Base-by-base conservation (phyloP, 2,113 vertebrate genomes). In the Leptodactylus fuscus region DNA sequence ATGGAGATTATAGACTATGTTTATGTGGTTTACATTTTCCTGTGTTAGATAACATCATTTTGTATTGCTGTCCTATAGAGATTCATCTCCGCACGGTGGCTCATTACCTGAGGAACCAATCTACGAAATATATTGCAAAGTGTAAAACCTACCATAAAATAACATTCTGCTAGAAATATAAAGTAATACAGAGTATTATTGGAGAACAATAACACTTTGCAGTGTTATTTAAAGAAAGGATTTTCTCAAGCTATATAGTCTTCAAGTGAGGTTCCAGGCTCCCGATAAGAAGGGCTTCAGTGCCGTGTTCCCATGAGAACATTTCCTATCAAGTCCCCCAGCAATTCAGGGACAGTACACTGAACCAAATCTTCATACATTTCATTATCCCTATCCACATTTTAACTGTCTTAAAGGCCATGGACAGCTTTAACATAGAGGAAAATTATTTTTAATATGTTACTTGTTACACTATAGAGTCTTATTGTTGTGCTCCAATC, bases 1-100 rank as follows among this genome's bases (percentile, higher is more conserved):
- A 48, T 74, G 70, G 70, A 27, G 38, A 46, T 74, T 46, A 74
- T 38, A 9, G 44, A 29, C 22, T 27, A 48, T 48, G n/a, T 75
- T 75, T 75, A 75, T 24, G 24, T 48, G 38, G 38, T 29, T 9
- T 75, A 48, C 44, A 29, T 49, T 41, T 75, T 18, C n/a, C 24
- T 27, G n/a, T 75, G 32, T 18, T 58, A 79, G 34, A 79, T 58
- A 38, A 38, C 20, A 76, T 51, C 27, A 55, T 78, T 55, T 78
- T n/a, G n/a, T 74, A 49, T 27, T 16, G 44, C 38, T 46, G 22
- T 73, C 70, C 13, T 46, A 24, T 27, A n/a, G 20, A 73, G 70
- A 75, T 75, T 48, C 41, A 75, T 75, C 44, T 27, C 24, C 5
- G 44, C 22, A 48, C 10, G 9, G 24, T 29, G 22, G 44, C 24